phyloP scores from a whole-genome alignment of 2,797 vertebrate genomes.

The Scyliorhinus canicula region DNA sequence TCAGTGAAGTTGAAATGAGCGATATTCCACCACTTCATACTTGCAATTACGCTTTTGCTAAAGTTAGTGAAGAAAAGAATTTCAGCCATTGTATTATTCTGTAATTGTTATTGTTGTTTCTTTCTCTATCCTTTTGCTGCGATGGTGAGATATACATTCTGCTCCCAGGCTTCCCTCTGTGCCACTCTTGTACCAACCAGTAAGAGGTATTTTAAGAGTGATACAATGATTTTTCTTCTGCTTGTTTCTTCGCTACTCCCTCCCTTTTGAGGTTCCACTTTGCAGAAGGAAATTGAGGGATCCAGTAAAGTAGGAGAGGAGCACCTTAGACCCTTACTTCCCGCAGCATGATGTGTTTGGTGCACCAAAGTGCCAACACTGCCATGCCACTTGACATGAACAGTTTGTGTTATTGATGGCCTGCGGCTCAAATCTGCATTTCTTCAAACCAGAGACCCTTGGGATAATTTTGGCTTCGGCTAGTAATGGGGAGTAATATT shows the following conservation, averaged over 20 bases:
- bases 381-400: not conserved
- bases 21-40: not conserved
- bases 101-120: slow-evolving; percentile 29
- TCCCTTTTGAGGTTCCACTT: not conserved
- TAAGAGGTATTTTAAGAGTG: slow-evolving; percentile 36
- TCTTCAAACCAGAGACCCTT: not conserved
- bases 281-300: not conserved
- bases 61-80: not conserved
- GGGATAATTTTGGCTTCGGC: not conserved
- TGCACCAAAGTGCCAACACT: not conserved
- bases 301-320: not conserved
- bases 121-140: slow-evolving; percentile 30
- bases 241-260: not conserved
- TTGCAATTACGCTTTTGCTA: slow-evolving; percentile 1
- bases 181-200: slow-evolving; percentile 34
- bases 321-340: not conserved
- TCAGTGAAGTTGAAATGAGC: not conserved
- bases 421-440: not conserved
- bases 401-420: not conserved
- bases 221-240: slow-evolving; percentile 16
- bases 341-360: not conserved
- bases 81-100: not conserved
- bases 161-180: slow-evolving; percentile 17
- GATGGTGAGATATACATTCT: slow-evolving; percentile 34
- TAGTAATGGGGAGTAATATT: not conserved